Evolutionary conservation across 2,888 invertebrate species (phyloP).

Genomic region (Lasioglossum calceatum): DNA sequence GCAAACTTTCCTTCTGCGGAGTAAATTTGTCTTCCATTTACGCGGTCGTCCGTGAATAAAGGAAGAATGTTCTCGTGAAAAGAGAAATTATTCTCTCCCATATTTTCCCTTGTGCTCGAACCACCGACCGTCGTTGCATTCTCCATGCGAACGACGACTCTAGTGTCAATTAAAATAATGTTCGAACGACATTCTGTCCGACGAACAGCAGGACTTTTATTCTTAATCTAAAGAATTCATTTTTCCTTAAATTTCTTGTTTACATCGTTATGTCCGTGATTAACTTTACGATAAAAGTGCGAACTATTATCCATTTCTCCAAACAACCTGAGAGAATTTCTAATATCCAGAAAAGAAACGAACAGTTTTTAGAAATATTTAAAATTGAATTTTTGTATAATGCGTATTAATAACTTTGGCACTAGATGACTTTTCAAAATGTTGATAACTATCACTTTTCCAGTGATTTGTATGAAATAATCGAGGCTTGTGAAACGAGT

Average conservation of each 20-base stretch:
- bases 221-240: background rate
- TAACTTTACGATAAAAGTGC: background rate
- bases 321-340: too few species aligned
- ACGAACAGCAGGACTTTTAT: background rate
- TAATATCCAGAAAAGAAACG: too few species aligned
- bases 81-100: slow-evolving; percentile 12
- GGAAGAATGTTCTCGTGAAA: background rate
- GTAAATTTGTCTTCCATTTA: slow-evolving; percentile 36
- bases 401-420: too few species aligned
- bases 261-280: background rate
- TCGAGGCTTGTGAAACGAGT: background rate
- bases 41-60: background rate
- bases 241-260: too few species aligned
- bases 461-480: background rate
- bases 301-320: too few species aligned
- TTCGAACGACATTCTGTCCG: background rate
- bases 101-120: slow-evolving; percentile 20
- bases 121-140: slow-evolving; percentile 43
- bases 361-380: too few species aligned
- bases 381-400: too few species aligned
- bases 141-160: slow-evolving; percentile 45
- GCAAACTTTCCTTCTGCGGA: slow-evolving; percentile 18
- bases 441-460: too few species aligned
- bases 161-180: slow-evolving; percentile 28
- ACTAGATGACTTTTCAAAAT: too few species aligned